These are phyloP conservation scores for Amphipoea oculea DNA, from an alignment of 2,888 invertebrate genomes.

Conservation along the genomic window DNA sequence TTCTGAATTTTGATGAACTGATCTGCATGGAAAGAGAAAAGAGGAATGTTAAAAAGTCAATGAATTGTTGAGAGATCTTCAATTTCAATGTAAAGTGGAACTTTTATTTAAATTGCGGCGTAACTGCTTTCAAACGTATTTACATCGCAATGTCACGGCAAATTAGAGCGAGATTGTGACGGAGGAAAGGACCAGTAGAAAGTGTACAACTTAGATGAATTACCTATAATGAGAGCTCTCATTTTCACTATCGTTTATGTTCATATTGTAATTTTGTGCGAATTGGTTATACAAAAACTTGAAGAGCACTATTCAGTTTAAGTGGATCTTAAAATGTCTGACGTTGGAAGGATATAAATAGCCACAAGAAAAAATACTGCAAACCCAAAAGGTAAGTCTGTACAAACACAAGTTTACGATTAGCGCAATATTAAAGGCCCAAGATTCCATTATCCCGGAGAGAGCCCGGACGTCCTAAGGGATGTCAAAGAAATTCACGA, in stretches of 20 bases:
- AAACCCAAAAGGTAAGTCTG: conserved; percentile 31
- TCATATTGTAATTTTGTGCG: background rate
- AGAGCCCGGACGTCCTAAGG: conserved; percentile 74
- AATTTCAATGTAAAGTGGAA: conserved; percentile 43
- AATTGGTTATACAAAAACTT: background rate
- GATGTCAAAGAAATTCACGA: conserved; percentile 83
- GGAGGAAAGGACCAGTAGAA: conserved; percentile 45
- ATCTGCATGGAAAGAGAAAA: conserved; percentile 18
- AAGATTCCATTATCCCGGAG: conserved; percentile 81
- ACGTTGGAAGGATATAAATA: background rate
- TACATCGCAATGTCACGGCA: conserved; percentile 59
- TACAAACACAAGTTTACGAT: conserved; percentile 61
- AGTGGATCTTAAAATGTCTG: background rate
- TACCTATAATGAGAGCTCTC: conserved; percentile 35
- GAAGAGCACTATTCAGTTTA: background rate
- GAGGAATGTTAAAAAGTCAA: conserved; percentile 28
- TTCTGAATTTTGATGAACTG: conserved; percentile 29
- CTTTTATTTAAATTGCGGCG: conserved; percentile 59
- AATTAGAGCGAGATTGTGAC: conserved; percentile 58
- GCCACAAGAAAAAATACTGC: conserved; percentile 19
- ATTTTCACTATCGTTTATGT: conserved; percentile 30
- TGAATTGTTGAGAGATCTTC: conserved; percentile 29
- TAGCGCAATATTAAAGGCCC: conserved; percentile 80
- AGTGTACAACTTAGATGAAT: conserved; percentile 51
- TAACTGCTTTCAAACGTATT: conserved; percentile 54